Conservation (phyloP, 92 coral and sea anemone species). For the Metridium senile region DNA sequence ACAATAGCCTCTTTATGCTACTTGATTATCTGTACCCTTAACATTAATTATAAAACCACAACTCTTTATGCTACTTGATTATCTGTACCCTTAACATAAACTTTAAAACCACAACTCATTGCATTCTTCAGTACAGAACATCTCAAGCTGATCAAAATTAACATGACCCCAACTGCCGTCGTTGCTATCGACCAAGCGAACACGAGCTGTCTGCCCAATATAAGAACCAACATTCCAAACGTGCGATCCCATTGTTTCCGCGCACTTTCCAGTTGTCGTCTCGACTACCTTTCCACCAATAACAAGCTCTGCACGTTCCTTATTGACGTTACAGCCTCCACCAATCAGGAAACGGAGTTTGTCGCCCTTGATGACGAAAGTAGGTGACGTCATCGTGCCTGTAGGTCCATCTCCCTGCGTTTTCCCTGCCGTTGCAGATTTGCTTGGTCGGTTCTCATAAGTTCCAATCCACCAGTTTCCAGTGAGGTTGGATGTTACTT, state of each 20-base stretch:
- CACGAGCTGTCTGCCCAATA: slow-evolving; percentile 9
- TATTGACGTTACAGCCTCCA: slow-evolving; percentile 23
- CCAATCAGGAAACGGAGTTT: slow-evolving; percentile 31
- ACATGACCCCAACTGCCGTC: slow-evolving; percentile 31
- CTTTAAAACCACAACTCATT: too few relatives aligned
- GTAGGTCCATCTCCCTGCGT: background rate
- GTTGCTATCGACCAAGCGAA: slow-evolving; percentile 27
- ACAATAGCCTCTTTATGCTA: too few relatives aligned
- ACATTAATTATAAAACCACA: too few relatives aligned
- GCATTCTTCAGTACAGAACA: background rate
- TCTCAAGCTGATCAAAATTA: slow-evolving; percentile 27
- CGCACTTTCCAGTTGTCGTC: slow-evolving; percentile 28
- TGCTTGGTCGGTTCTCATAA: background rate
- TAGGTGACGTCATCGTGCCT: background rate
- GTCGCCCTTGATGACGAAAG: slow-evolving; percentile 17
- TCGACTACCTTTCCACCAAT: slow-evolving; percentile 15
- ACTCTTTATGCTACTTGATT: too few relatives aligned
- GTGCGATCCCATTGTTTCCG: slow-evolving; percentile 25
- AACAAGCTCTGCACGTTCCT: slow-evolving; percentile 19
- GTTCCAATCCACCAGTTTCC: background rate
- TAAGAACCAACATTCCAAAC: slow-evolving; percentile 23
- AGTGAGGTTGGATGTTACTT: background rate
- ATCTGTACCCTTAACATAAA: too few relatives aligned
- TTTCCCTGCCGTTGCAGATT: background rate
- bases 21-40: too few relatives aligned